Evolutionary conservation across 2,797 vertebrate genomes (phyloP).

Genomic region (Fistularia commersonii): DNA sequence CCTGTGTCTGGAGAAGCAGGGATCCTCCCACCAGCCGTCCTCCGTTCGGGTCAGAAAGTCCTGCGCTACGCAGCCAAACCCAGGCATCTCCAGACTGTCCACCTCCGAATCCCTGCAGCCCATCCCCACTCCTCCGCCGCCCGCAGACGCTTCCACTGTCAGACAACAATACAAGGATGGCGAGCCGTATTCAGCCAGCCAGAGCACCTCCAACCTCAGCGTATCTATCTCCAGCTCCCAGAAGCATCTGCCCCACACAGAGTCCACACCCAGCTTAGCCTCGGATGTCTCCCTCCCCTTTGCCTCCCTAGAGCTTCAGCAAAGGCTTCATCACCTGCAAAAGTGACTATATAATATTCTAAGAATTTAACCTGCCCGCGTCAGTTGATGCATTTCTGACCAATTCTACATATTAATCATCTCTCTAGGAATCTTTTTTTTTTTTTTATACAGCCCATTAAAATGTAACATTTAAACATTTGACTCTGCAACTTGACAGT

Average conservation of each 20-base stretch:
- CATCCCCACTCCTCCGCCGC: constrained; percentile 45
- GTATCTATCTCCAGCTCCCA: constrained; percentile 79
- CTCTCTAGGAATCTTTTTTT: no score
- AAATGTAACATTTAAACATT: no score
- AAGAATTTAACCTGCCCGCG: no score
- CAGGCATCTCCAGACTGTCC: constrained; percentile 43
- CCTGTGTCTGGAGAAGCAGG: constrained; percentile 84
- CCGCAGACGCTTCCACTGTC: constrained; percentile 46
- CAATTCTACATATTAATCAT: not conserved
- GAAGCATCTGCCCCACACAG: constrained; percentile 80
- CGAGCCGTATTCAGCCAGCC: constrained; percentile 67
- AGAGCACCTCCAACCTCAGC: constrained; percentile 80
- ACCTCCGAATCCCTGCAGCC: constrained; percentile 46
- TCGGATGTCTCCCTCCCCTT: constrained; percentile 91
- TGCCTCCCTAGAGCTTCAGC: constrained; percentile 88
- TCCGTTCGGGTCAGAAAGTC: constrained; percentile 86
- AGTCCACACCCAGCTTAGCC: constrained; percentile 92
- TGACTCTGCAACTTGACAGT: no score
- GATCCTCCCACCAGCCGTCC: constrained; percentile 82
- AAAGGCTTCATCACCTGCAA: constrained; percentile 87
- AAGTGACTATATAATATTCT: constrained; percentile 74
- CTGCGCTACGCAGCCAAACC: constrained; percentile 59
- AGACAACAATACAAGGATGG: constrained; percentile 59
- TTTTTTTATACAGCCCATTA: no score
- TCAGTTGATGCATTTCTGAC: not conserved